phyloP scores from a whole-genome alignment of 2,113 vertebrate species.

The Ploceus nigricollis region DNA sequence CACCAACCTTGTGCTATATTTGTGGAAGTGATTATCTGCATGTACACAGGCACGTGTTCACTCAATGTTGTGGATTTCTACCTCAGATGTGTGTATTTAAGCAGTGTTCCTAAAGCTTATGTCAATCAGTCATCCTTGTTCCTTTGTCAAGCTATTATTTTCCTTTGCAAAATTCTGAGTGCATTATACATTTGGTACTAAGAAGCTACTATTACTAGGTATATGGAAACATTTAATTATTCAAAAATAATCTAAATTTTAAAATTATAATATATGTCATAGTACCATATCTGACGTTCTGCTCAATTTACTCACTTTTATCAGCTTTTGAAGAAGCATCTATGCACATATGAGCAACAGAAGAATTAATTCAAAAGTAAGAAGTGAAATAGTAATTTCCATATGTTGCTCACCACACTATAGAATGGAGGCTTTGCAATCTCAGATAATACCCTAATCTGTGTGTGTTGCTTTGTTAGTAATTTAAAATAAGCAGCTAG shows the following conservation, averaged over 20 bases:
- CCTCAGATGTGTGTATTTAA: neutral
- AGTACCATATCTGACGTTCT: neutral
- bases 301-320: neutral
- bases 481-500: neutral
- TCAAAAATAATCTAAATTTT: neutral
- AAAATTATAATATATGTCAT: neutral
- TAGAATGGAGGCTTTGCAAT: neutral
- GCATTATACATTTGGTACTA: neutral
- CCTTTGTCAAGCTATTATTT: neutral
- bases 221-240: neutral
- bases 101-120: neutral
- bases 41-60: neutral
- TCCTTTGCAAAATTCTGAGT: neutral
- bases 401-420: neutral
- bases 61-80: neutral
- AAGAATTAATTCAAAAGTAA: neutral
- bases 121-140: neutral
- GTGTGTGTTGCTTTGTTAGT: neutral
- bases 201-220: neutral
- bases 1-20: neutral
- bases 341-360: neutral
- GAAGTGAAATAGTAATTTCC: neutral
- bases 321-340: neutral
- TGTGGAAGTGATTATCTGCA: neutral
- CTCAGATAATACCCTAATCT: neutral